These are phyloP conservation scores for Pagrus major DNA, from an alignment of 2,113 vertebrate species.

Conservation along the genomic window DNA sequence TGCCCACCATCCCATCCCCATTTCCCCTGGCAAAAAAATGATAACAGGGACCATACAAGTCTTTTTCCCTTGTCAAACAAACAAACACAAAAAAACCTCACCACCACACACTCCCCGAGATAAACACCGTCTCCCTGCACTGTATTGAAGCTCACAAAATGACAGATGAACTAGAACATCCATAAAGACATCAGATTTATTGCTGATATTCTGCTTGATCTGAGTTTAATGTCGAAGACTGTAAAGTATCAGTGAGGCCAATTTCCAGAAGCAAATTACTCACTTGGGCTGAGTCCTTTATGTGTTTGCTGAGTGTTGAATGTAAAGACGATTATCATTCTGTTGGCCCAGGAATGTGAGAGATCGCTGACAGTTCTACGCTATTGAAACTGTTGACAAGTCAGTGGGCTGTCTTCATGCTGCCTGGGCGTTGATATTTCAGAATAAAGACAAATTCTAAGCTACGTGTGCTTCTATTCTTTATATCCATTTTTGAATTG, in stretches of 20 bases:
- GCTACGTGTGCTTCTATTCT: background rate
- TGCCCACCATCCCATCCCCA: slow-evolving; percentile 8
- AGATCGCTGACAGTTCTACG: slow-evolving; percentile 26
- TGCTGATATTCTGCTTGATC: slow-evolving; percentile 75
- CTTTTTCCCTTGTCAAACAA: slow-evolving; percentile 39
- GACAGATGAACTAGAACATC: slow-evolving; percentile 47
- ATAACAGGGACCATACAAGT: slow-evolving; percentile 50
- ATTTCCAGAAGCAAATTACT: slow-evolving; percentile 71
- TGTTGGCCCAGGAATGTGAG: slow-evolving; percentile 56
- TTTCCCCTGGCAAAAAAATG: slow-evolving; percentile 37
- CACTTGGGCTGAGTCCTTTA: slow-evolving; percentile 65
- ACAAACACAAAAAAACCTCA: too few species aligned
- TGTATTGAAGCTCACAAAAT: slow-evolving; percentile 33
- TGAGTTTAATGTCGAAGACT: slow-evolving; percentile 65
- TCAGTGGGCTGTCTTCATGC: slow-evolving; percentile 24
- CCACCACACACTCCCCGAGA: slow-evolving; percentile 10
- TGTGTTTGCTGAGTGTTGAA: slow-evolving; percentile 75
- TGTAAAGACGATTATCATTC: slow-evolving; percentile 74
- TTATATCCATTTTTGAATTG: background rate
- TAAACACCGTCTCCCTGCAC: slow-evolving; percentile 40
- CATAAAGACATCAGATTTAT: slow-evolving; percentile 72
- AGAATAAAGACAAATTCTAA: slow-evolving; percentile 19
- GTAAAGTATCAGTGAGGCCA: slow-evolving; percentile 63
- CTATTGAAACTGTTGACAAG: slow-evolving; percentile 39
- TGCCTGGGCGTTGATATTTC: background rate